These are phyloP conservation scores for Diadumene lineata DNA, from an alignment of 92 coral and sea anemone genomes.

Conservation along the genomic window DNA sequence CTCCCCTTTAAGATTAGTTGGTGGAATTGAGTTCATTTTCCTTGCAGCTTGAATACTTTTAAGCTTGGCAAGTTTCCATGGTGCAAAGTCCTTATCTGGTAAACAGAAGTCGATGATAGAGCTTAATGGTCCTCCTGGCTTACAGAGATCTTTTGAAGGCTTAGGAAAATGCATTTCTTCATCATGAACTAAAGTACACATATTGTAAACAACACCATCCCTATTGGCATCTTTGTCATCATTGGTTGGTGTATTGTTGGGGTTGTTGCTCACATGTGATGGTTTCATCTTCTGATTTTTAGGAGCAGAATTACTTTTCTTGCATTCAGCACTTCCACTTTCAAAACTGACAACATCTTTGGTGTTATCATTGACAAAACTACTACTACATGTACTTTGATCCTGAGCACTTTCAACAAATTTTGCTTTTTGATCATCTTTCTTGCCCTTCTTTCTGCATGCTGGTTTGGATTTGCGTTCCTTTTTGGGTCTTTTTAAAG, in stretches of 20 bases:
- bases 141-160: constrained; percentile 44
- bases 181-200: no score
- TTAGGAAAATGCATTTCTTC: constrained; percentile 54
- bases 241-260: no score
- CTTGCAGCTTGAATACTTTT: constrained; percentile 18
- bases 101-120: constrained; percentile 70
- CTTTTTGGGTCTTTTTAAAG: not conserved
- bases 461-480: no score
- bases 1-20: not conserved
- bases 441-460: not conserved
- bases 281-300: no score
- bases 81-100: constrained; percentile 84
- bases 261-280: no score
- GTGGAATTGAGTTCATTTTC: not conserved
- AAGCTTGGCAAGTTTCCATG: constrained; percentile 76
- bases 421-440: not conserved
- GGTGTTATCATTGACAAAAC: not conserved
- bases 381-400: not conserved
- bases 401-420: not conserved
- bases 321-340: no score
- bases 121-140: constrained; percentile 57
- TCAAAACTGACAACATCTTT: no score
- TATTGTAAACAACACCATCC: not conserved
- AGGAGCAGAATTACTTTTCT: no score
- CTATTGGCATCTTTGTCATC: not conserved